phyloP scores from a whole-genome alignment of 2,888 invertebrate genomes.

The Oegoconia quadripuncta region DNA sequence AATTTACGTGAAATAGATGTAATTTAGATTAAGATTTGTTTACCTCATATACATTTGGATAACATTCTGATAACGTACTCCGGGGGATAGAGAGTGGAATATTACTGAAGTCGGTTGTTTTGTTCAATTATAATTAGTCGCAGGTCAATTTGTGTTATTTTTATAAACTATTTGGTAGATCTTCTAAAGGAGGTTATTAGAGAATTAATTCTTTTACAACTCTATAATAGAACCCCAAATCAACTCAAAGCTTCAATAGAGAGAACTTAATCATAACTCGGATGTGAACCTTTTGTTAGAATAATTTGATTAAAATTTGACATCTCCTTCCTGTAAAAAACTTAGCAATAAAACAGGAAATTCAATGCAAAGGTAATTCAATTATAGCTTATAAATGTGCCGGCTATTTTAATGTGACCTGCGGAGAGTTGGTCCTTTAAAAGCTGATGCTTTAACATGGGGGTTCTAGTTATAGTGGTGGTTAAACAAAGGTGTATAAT shows the following conservation, averaged over 20 bases:
- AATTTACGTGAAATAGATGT: too few relatives aligned
- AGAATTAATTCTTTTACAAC: too few relatives aligned
- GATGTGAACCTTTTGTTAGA: conserved; percentile 34
- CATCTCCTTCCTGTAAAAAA: conserved; percentile 52
- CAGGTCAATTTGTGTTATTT: too few relatives aligned
- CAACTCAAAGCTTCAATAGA: background rate
- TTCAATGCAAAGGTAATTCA: conserved; percentile 53
- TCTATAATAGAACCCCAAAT: conserved; percentile 10
- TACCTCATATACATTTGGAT: too few relatives aligned
- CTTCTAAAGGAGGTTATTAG: too few relatives aligned
- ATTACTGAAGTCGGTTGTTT: too few relatives aligned
- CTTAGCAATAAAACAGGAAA: conserved; percentile 46
- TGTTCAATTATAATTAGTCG: too few relatives aligned
- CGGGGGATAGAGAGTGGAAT: too few relatives aligned
- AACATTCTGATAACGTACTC: too few relatives aligned
- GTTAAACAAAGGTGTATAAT: conserved; percentile 30
- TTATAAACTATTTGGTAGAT: too few relatives aligned
- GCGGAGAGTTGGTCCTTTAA: conserved; percentile 16
- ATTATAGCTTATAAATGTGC: conserved; percentile 43
- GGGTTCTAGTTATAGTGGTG: conserved; percentile 27
- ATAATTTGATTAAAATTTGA: conserved; percentile 74
- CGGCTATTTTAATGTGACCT: conserved; percentile 32
- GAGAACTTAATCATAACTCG: conserved; percentile 55
- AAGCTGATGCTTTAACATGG: conserved; percentile 21
- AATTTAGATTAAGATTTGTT: too few relatives aligned